Evolutionary conservation across 2,113 vertebrate species (phyloP).

Genomic region (Rhinopomastus cyanomelas): DNA sequence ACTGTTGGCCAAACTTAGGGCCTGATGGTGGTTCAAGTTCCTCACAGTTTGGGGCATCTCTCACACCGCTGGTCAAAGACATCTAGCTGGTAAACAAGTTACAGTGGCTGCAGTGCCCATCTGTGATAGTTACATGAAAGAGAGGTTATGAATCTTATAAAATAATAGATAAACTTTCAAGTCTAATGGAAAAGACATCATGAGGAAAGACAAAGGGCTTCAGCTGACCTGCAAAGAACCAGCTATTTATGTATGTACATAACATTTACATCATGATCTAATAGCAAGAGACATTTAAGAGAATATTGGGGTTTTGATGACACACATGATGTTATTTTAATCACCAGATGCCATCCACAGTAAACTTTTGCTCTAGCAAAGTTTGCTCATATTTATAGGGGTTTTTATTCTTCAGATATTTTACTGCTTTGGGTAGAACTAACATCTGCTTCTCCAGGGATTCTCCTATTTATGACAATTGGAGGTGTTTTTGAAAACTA

Average conservation of each 20-base stretch:
- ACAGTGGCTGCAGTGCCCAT: neutral
- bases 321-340: conserved; percentile 57
- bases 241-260: conserved; percentile 55
- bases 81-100: too few relatives aligned
- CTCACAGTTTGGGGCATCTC: neutral
- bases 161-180: neutral
- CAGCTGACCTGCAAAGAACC: neutral
- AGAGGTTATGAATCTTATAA: neutral
- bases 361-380: conserved; percentile 48
- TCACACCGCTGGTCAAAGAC: neutral
- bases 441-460: conserved; percentile 71
- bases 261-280: conserved; percentile 54
- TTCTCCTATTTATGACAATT: conserved; percentile 64
- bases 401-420: conserved; percentile 29
- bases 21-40: neutral
- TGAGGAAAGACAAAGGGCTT: neutral
- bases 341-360: conserved; percentile 25
- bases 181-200: neutral
- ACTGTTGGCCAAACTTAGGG: neutral
- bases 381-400: conserved; percentile 50
- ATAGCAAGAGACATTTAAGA: conserved; percentile 70
- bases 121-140: neutral
- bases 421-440: conserved; percentile 62
- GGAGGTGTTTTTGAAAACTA: conserved; percentile 60
- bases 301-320: conserved; percentile 57